Percentiles rank a stretch among this genome's conserved stretches.
Evolutionary conservation across 2,888 invertebrate genomes (phyloP).

Genomic region (Sesia apiformis): DNA sequence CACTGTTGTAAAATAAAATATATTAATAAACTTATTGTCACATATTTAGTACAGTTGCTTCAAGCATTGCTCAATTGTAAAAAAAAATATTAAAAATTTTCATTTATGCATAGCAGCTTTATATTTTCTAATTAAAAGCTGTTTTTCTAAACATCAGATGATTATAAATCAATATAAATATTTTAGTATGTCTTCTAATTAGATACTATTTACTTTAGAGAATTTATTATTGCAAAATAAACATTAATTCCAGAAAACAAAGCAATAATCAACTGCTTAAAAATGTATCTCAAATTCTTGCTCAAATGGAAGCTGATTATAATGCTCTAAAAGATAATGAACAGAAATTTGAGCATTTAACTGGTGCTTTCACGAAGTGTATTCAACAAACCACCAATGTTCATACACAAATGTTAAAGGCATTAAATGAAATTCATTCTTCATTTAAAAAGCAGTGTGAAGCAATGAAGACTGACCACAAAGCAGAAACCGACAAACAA

Average conservation of each 20-base stretch:
- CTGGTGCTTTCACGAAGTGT: conserved; percentile 42
- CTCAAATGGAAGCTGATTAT: conserved; percentile 43
- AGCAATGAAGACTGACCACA: conserved; percentile 41
- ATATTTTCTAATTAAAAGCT: too few relatives aligned
- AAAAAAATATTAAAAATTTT: too few relatives aligned
- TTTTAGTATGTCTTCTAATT: too few relatives aligned
- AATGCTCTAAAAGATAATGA: conserved; percentile 51
- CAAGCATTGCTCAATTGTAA: too few relatives aligned
- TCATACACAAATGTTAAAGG: conserved; percentile 44
- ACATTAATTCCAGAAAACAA: conserved; percentile 35
- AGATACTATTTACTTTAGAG: too few relatives aligned
- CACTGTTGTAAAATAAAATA: too few relatives aligned
- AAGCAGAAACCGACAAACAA: conserved; percentile 33
- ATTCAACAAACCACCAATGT: conserved; percentile 46
- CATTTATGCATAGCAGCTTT: too few relatives aligned
- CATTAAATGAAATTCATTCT: conserved; percentile 38
- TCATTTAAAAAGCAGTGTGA: conserved; percentile 50
- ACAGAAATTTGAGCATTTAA: conserved; percentile 49
- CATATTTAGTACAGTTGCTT: too few relatives aligned
- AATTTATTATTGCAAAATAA: neutral
- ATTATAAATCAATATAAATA: too few relatives aligned
- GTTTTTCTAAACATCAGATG: too few relatives aligned
- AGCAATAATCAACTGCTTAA: conserved; percentile 34
- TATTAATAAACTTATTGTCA: too few relatives aligned
- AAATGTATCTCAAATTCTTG: conserved; percentile 35